A percentile compares a stretch with the other conserved stretches of the same genome.
These are phyloP conservation scores for Cynaeus angustus DNA, from an alignment of 2,888 invertebrate genomes.

Conservation along the genomic window DNA sequence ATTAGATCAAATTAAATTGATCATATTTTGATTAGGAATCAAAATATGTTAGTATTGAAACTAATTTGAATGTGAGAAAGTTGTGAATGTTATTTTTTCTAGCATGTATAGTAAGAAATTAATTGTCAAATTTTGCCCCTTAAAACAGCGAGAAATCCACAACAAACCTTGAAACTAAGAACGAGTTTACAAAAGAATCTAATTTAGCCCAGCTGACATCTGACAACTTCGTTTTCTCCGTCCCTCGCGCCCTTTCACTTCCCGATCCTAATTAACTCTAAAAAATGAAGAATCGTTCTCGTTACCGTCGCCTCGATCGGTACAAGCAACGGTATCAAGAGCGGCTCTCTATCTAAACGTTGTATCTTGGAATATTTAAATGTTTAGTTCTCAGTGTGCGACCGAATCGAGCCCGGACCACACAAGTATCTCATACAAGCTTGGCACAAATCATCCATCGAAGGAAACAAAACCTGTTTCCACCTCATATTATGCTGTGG, in stretches of 20 bases:
- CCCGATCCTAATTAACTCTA: conserved; percentile 9
- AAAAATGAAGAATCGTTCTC: conserved; percentile 31
- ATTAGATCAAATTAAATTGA: too few species aligned
- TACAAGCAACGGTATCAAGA: conserved; percentile 55
- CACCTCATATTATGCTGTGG: conserved; percentile 6
- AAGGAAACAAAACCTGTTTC: conserved; percentile 60
- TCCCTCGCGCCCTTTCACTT: not conserved
- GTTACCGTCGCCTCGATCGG: conserved; percentile 48
- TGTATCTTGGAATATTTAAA: conserved; percentile 62
- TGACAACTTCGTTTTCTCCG: too few species aligned
- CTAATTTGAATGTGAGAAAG: too few species aligned
- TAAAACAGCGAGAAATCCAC: too few species aligned
- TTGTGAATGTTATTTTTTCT: too few species aligned
- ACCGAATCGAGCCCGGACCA: conserved; percentile 60
- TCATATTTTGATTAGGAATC: too few species aligned
- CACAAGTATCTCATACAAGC: conserved; percentile 60
- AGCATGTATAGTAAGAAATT: too few species aligned
- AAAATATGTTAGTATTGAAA: too few species aligned
- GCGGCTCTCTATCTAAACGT: conserved; percentile 56
- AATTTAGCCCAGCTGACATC: too few species aligned
- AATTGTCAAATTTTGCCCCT: too few species aligned
- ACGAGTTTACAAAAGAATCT: too few species aligned
- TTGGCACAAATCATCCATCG: conserved; percentile 63
- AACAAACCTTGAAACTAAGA: too few species aligned
- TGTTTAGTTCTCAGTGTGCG: conserved; percentile 61